A percentile compares a stretch with the other conserved stretches of the same genome.
Evolutionary conservation across 2,888 invertebrate species (phyloP).

Genomic region (Petrolisthes manimaculis): DNA sequence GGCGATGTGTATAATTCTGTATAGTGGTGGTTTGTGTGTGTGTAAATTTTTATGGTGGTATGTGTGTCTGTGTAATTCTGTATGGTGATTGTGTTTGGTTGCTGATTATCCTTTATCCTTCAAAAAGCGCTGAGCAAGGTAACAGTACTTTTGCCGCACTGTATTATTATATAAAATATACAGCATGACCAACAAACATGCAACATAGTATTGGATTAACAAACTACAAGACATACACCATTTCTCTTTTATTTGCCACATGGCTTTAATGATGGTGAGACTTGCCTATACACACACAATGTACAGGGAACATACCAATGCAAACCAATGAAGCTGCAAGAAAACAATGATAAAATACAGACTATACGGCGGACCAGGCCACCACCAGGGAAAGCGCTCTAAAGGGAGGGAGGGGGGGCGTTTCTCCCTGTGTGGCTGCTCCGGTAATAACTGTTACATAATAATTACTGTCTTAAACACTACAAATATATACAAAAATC

Average conservation of each 20-base stretch:
- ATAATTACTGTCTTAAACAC: slow-evolving; percentile 61
- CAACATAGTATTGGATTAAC: background rate
- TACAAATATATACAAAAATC: slow-evolving; percentile 64
- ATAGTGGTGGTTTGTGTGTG: too few relatives aligned
- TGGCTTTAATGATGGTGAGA: slow-evolving; percentile 63
- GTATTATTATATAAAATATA: too few relatives aligned
- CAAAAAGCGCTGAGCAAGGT: too few relatives aligned
- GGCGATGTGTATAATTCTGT: too few relatives aligned
- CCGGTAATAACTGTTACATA: slow-evolving; percentile 55
- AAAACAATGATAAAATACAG: slow-evolving; percentile 59
- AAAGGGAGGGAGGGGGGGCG: slow-evolving; percentile 46
- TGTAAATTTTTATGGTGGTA: too few relatives aligned
- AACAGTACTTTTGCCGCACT: too few relatives aligned
- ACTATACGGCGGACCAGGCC: slow-evolving; percentile 60
- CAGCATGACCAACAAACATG: background rate
- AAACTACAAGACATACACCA: slow-evolving; percentile 28
- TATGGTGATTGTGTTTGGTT: too few relatives aligned
- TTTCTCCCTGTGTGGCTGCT: slow-evolving; percentile 54
- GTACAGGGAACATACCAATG: slow-evolving; percentile 64
- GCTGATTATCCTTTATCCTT: too few relatives aligned
- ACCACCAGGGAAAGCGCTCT: slow-evolving; percentile 53
- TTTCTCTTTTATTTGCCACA: slow-evolving; percentile 60
- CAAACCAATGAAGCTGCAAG: slow-evolving; percentile 62
- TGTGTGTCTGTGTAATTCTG: too few relatives aligned
- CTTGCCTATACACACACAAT: slow-evolving; percentile 65